Evolutionary conservation across 2,888 invertebrate genomes (phyloP), one percentile per base, ranked within the genome.

Genomic region (Alentia gelatinosa): DNA sequence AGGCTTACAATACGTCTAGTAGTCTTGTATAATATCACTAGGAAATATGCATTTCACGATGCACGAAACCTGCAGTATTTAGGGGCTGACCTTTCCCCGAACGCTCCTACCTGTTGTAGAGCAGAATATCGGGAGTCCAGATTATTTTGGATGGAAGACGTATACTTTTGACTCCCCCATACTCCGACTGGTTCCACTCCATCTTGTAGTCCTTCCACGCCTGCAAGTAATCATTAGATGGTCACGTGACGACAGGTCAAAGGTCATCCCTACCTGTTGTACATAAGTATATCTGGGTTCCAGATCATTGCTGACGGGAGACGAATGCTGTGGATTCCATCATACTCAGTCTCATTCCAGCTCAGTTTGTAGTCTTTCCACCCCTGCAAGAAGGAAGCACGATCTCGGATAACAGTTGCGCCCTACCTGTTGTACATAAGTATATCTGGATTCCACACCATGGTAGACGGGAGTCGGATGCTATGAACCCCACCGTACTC

Each of bases 381-480:
- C 26, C 90, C 91, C 94, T 94, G 90, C 37, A 91, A 91, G 40
- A 79, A 23, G 68, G 68, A 26, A 50, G 37, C 68, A 68, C 68
- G 68, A 26, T 26, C n/a, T 79, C n/a, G 79, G 35, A 68, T 79
- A 79, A 79, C 39, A 79, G 79, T 79, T 35, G 56, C 74, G 26
- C 33, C 90, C 86, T 84, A 94, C 94, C 94, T 94, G 92, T 94
- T 94, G 90, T 94, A 94, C 91, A 94, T 92, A 19, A 94, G 91
- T 63, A 94, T 93, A 91, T 94, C 94, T 5, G 94, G 94, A 1
- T 92, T 93, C 94, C 94, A 94, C n/a, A 94, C 92, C 0, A 89
- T 79, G 40, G 93, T 93, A 1, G 93, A 92, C 0, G 93, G 93
- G 42, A 94, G 91, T 23, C 93, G 92, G 74, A 94, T 93, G 39